phyloP scores from a whole-genome alignment of 2,113 vertebrate species.

The Psilopsiagon aymara region DNA sequence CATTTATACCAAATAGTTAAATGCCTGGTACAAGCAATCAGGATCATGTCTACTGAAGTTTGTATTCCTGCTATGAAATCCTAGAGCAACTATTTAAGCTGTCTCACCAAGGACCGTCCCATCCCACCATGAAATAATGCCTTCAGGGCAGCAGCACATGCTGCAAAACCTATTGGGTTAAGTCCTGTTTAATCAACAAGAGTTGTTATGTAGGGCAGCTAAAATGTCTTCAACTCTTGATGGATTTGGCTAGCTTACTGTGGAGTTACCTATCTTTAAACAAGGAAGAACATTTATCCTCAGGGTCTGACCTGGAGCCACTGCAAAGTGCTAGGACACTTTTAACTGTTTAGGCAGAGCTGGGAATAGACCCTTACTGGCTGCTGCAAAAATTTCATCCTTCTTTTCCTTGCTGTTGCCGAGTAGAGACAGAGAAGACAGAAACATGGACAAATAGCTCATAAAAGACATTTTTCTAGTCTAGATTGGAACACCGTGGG shows the following conservation, averaged over 20 bases:
- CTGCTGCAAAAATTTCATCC: not conserved
- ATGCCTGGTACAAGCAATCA: not conserved
- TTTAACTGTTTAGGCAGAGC: not conserved
- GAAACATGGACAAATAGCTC: not conserved
- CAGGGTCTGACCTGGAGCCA: not conserved
- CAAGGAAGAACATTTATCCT: not conserved
- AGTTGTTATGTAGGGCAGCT: not conserved
- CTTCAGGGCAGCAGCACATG: not conserved
- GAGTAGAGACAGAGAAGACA: not conserved
- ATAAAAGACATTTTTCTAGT: not conserved
- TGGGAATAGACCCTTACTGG: not conserved
- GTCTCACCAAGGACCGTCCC: not conserved
- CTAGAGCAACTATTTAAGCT: not conserved
- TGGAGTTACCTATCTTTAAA: not conserved
- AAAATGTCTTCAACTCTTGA: accelerated
- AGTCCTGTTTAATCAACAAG: not conserved
- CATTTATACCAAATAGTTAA: not conserved
- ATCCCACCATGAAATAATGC: not conserved
- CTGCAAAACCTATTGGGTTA: not conserved
- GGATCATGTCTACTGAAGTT: accelerated
- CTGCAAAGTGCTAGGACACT: not conserved
- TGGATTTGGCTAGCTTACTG: not conserved
- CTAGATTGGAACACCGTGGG: not conserved
- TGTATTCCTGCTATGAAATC: not conserved
- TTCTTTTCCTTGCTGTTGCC: not conserved